phyloP scores from a whole-genome alignment of 2,888 invertebrate species.

The Hipparchia semele region DNA sequence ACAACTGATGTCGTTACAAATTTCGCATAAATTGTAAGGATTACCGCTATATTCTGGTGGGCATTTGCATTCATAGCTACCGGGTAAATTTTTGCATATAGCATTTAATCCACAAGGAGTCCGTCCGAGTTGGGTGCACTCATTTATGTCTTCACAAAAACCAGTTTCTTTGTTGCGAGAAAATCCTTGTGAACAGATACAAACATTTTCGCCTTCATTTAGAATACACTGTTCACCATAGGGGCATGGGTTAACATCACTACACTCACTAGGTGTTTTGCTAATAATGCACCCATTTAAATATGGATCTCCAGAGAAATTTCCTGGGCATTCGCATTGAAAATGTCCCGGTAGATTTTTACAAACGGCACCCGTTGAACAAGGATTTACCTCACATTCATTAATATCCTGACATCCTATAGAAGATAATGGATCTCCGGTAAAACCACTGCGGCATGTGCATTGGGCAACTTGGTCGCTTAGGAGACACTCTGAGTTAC shows the following conservation, averaged over 20 bases:
- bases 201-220: conserved; percentile 91
- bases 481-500: conserved; percentile 94
- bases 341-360: conserved; percentile 94
- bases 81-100: conserved; percentile 95
- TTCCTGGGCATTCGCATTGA: conserved; percentile 94
- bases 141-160: conserved; percentile 93
- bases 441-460: conserved; percentile 91
- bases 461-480: conserved; percentile 93
- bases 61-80: conserved; percentile 96
- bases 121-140: conserved; percentile 90
- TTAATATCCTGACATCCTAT: conserved; percentile 94
- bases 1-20: conserved; percentile 92
- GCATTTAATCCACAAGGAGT: conserved; percentile 94
- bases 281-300: conserved; percentile 88
- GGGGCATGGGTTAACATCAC: conserved; percentile 90
- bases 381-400: conserved; percentile 92
- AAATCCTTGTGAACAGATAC: conserved; percentile 95
- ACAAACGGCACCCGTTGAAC: conserved; percentile 93
- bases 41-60: conserved; percentile 94
- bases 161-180: conserved; percentile 88
- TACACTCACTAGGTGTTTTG: conserved; percentile 87
- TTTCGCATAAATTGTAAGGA: conserved; percentile 93
- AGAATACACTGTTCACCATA: conserved; percentile 93
- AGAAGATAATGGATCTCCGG: conserved; percentile 85
- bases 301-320: conserved; percentile 91